Conservation (phyloP, 2,797 vertebrate species). For the Enteromius paludinosus region DNA sequence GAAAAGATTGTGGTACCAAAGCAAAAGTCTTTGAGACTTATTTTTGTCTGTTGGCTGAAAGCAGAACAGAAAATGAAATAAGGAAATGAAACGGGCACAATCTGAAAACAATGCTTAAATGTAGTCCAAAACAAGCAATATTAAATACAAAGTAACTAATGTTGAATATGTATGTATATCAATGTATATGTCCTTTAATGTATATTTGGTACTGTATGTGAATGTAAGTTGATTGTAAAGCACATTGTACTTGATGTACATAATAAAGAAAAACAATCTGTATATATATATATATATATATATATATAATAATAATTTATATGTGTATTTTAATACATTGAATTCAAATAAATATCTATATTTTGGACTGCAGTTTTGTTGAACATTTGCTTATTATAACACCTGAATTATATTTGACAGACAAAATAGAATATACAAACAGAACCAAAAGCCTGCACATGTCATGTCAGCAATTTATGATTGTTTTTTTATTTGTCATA, state of each 20-base stretch:
- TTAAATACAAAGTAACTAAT: conserved; percentile 18
- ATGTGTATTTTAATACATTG: conserved; percentile 27
- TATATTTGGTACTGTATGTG: conserved; percentile 40
- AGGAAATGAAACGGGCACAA: conserved; percentile 28
- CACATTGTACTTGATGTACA: conserved; percentile 40
- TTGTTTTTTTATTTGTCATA: background rate
- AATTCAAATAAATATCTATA: conserved; percentile 45
- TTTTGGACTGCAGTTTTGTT: conserved; percentile 45
- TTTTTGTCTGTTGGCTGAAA: conserved; percentile 28
- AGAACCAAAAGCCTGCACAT: background rate
- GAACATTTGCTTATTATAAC: background rate
- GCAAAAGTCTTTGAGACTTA: background rate
- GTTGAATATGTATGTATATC: conserved; percentile 19
- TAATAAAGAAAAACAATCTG: conserved; percentile 13
- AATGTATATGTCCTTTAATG: conserved; percentile 32
- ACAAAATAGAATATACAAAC: background rate
- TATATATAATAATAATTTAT: conserved; percentile 11
- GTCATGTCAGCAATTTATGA: background rate
- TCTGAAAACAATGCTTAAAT: conserved; percentile 14
- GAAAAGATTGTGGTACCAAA: conserved; percentile 25
- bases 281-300: conserved; percentile 4
- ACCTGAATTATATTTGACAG: background rate
- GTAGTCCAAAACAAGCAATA: conserved; percentile 13
- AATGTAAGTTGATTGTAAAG: conserved; percentile 36
- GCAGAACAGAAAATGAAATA: conserved; percentile 45